Conservation (phyloP, 2,888 invertebrate species). For the Anarsia innoxiella region DNA sequence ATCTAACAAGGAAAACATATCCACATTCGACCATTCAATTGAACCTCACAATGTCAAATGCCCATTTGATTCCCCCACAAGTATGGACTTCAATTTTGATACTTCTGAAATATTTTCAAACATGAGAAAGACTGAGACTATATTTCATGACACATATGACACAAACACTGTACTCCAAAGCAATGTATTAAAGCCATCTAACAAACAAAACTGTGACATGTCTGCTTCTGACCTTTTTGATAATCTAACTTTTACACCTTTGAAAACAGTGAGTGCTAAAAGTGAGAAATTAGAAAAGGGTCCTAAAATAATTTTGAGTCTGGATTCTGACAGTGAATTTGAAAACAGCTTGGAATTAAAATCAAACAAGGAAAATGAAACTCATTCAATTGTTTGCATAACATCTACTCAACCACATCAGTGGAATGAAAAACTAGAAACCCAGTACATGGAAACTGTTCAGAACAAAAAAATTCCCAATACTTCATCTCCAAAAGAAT, state of each 20-base stretch:
- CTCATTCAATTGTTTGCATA: slow-evolving; percentile 50
- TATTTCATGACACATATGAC: slow-evolving; percentile 52
- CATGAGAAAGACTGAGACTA: slow-evolving; percentile 32
- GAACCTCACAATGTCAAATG: slow-evolving; percentile 36
- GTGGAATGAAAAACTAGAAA: slow-evolving; percentile 31
- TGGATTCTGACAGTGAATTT: slow-evolving; percentile 55
- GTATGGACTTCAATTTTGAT: slow-evolving; percentile 48
- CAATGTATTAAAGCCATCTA: slow-evolving; percentile 47
- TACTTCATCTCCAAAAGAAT: slow-evolving; percentile 64
- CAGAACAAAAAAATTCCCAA: slow-evolving; percentile 57
- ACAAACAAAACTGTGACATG: slow-evolving; percentile 34
- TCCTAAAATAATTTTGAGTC: slow-evolving; percentile 52
- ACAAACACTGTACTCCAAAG: slow-evolving; percentile 27
- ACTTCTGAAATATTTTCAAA: slow-evolving; percentile 61
- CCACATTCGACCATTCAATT: slow-evolving; percentile 32
- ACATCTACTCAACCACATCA: slow-evolving; percentile 43
- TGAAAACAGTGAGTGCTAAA: slow-evolving; percentile 40
- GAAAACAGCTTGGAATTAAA: slow-evolving; percentile 52
- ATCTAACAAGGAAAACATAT: slow-evolving; percentile 44
- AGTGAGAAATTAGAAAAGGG: slow-evolving; percentile 50
- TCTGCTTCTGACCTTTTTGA: slow-evolving; percentile 51
- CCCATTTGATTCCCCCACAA: slow-evolving; percentile 54
- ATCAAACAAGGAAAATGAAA: slow-evolving; percentile 53
- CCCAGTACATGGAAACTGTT: slow-evolving; percentile 32
- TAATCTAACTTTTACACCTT: slow-evolving; percentile 58